Evolutionary conservation across 2,113 vertebrate species (phyloP).

Genomic region (Oreochromis tanganicae): DNA sequence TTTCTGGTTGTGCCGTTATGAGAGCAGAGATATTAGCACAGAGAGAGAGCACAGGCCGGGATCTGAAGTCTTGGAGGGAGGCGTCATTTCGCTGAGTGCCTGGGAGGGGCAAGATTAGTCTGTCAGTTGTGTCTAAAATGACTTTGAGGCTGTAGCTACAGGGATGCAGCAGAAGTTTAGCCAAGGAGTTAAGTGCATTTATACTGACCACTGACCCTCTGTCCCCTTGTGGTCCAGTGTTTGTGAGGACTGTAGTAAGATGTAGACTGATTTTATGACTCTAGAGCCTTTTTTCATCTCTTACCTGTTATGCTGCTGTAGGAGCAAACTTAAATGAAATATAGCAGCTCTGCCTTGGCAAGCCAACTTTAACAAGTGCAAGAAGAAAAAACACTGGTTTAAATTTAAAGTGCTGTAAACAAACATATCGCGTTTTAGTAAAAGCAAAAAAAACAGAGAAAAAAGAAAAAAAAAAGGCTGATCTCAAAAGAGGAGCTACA

Average conservation of each 20-base stretch:
- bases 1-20: slow-evolving; percentile 42
- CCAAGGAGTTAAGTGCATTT: slow-evolving; percentile 46
- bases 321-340: neutral
- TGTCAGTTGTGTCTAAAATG: slow-evolving; percentile 55
- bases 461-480: neutral
- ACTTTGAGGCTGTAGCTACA: slow-evolving; percentile 54
- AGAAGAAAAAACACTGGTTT: neutral
- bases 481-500: neutral
- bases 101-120: slow-evolving; percentile 57
- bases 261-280: slow-evolving; percentile 12
- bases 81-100: slow-evolving; percentile 60
- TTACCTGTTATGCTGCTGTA: neutral
- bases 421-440: neutral
- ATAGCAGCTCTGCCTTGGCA: neutral
- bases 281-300: neutral
- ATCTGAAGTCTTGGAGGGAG: slow-evolving; percentile 53
- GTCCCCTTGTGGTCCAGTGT: slow-evolving; percentile 33
- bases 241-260: slow-evolving; percentile 15
- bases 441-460: neutral
- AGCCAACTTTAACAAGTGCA: neutral
- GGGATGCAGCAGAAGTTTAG: slow-evolving; percentile 50
- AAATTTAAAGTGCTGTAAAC: neutral
- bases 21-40: slow-evolving; percentile 43
- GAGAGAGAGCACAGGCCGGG: slow-evolving; percentile 12
- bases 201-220: slow-evolving; percentile 48